Evolutionary conservation across 2,113 vertebrate genomes (phyloP), one percentile per base, ranked within the genome.

Genomic region (Actenoides lindsayi): DNA sequence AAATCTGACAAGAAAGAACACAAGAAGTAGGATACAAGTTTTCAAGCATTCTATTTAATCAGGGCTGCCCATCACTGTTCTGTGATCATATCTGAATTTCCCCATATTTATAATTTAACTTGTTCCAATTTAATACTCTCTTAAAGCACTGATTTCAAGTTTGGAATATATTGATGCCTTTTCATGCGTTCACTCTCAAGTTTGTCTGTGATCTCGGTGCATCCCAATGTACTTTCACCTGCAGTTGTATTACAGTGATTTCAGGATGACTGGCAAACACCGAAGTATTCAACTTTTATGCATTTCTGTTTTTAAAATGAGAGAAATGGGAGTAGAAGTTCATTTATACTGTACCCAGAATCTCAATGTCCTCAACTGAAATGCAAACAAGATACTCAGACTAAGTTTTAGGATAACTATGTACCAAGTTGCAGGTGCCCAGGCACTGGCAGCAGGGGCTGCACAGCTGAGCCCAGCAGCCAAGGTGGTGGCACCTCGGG

Each of bases 381-480:
- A 63, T 35, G 31, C 42, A 54, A 68, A 54, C 5, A 63, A 30
- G 48, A 68, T 39, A 37, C 2, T 27, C 3, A 11, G 5, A 5
- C 5, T 71, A 27, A 48, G 5, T 37, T 81, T 63, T 68, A 28
- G 28, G 19, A 25, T 37, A 76, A 24, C 3, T 16, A 3, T 25
- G 8, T 54, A 23, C 35, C 7, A 21, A 16, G 24, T 28, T 4
- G 16, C 10, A 19, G 9, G 16, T 17, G 18, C 1, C 15, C 19
- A 6, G 14, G 24, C 0, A 0, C 13, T 14, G 54, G 6, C 2
- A 2, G 37, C 0, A 2, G 27, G 27, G 16, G 10, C 62, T 59
- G 73, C 20, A 37, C 0, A 0, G 21, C 70, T 33, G 6, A 10
- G 18, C 8, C 54, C 23, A 6, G 1, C 13, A 35, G 20, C 12